Evolutionary conservation across 2,888 invertebrate species (phyloP).

Genomic region (Antheraea yamamai): DNA sequence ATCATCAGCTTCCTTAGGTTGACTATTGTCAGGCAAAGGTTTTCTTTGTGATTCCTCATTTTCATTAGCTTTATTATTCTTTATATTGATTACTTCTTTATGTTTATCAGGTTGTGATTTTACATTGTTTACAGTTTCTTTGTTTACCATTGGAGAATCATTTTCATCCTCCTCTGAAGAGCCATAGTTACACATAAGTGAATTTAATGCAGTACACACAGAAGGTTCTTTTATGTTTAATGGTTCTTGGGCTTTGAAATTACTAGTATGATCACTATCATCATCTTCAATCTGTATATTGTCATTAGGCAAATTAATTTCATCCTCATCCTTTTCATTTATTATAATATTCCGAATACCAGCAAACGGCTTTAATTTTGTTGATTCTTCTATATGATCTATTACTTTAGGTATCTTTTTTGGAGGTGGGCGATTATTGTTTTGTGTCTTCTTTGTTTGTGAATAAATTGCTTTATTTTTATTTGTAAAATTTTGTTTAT

Average conservation of each 20-base stretch:
- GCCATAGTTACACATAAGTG: conserved; percentile 81
- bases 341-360: conserved; percentile 68
- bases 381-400: conserved; percentile 42
- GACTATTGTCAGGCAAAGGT: background rate
- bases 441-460: background rate
- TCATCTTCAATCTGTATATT: conserved; percentile 67
- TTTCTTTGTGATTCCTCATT: background rate
- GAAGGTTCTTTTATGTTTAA: conserved; percentile 37
- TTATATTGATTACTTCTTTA: background rate
- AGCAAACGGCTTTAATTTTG: conserved; percentile 70
- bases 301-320: conserved; percentile 31
- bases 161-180: conserved; percentile 74
- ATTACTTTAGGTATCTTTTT: conserved; percentile 41
- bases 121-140: background rate
- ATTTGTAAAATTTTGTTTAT: conserved; percentile 20
- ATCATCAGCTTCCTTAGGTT: conserved; percentile 18
- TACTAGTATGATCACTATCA: conserved; percentile 31
- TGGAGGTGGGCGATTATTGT: conserved; percentile 22
- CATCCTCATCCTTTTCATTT: conserved; percentile 42
- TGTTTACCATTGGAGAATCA: conserved; percentile 25
- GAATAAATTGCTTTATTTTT: conserved; percentile 1
- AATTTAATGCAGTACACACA: conserved; percentile 80
- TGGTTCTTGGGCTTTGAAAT: conserved; percentile 24
- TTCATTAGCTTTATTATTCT: background rate
- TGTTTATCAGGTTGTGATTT: background rate